phyloP scores from a whole-genome alignment of 2,113 vertebrate genomes.

The Colaptes auratus region DNA sequence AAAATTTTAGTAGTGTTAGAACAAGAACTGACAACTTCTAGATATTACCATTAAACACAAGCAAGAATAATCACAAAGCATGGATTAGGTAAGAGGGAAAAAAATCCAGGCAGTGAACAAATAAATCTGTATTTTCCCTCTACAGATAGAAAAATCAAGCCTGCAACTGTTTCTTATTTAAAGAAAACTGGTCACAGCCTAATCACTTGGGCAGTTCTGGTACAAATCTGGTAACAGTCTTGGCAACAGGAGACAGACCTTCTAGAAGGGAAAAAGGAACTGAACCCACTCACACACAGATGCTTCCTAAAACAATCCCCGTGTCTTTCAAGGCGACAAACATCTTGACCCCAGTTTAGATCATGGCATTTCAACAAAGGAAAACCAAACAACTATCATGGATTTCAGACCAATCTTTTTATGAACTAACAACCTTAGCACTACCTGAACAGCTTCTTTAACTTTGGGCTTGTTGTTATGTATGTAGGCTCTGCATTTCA shows the following conservation, averaged over 20 bases:
- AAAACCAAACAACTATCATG: accelerated
- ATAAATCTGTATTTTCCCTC: not conserved
- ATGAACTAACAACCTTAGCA: not conserved
- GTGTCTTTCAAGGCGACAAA: not conserved
- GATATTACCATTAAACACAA: not conserved
- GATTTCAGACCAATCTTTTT: not conserved
- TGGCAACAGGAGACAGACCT: not conserved
- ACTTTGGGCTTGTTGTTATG: slow-evolving; percentile 89
- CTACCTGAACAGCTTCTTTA: slow-evolving; percentile 88
- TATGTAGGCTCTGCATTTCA: slow-evolving; percentile 88
- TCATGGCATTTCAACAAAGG: not conserved
- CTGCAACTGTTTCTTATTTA: not conserved
- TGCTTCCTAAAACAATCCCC: not conserved
- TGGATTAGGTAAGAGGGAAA: not conserved
- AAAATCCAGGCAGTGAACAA: not conserved
- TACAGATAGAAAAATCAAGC: not conserved
- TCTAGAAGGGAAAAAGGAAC: not conserved
- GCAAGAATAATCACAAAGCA: not conserved
- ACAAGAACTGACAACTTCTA: not conserved
- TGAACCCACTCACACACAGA: not conserved
- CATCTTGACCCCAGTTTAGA: not conserved
- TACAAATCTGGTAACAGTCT: not conserved
- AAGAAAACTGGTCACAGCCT: not conserved
- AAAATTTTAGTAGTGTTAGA: not conserved
- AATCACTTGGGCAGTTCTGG: not conserved